Evolutionary conservation across 2,113 vertebrate genomes (phyloP), one percentile per base, ranked within the genome.

Genomic region (Eurystomus gularis): DNA sequence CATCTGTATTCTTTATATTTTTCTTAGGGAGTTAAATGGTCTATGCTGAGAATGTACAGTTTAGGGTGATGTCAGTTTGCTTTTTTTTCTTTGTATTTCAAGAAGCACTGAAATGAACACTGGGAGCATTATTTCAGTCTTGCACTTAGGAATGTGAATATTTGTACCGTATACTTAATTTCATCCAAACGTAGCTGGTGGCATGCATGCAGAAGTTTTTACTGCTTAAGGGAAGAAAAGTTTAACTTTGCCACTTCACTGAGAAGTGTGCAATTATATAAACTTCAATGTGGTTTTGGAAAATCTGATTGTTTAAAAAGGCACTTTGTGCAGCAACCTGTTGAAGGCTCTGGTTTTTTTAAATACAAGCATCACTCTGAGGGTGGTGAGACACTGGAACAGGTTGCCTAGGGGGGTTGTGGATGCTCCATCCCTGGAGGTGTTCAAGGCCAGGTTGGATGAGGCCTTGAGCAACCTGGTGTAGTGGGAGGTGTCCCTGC

Each of bases 111-210:
- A 90, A 93, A 21, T 77, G 97, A 98, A 98, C 97, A 98, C 95
- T 96, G 96, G n/a, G 87, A 97, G 94, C 96, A 96, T 97, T 98
- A 97, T 98, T 98, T 96, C 88, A 95, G 94, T 78, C 95, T 94
- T 80, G 90, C 88, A 69, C 92, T 88, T 96, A 84, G 79, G 97
- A 98, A 98, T 97, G 97, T 98, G 98, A 97, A 93, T 98, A 97
- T 98, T 98, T 98, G 95, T 98, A 94, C 90, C 97, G 92, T 96
- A 95, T 93, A 97, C 95, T 98, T 97, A 95, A 98, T 97, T 95
- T 98, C 92, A 97, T 93, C 94, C 95, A 97, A 98, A 97, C 93
- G 93, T 94, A 97, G 82, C 87, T 82, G 94, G 97, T 94, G 88
- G 97, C 89, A 93, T 70, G 92, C 91, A 90, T 92, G 96, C 93